These are phyloP conservation scores for Oscheius sp. DNA, from an alignment of 2,888 invertebrate species.

Conservation along the genomic window DNA sequence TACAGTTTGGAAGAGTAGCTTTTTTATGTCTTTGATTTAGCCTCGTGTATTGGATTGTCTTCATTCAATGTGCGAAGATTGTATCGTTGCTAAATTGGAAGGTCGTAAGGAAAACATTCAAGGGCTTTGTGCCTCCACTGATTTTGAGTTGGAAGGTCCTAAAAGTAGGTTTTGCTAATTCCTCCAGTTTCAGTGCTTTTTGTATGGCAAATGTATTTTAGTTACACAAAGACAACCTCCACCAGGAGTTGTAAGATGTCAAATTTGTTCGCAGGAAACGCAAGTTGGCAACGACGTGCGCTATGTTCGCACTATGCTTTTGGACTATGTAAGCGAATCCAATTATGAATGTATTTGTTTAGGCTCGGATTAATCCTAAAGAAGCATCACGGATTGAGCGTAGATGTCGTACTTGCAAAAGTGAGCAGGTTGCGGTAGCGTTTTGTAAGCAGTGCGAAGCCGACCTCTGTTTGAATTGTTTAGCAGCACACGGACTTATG, in stretches of 20 bases:
- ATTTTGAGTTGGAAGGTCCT: constrained; percentile 56
- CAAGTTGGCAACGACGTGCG: constrained; percentile 70
- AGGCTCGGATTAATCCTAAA: constrained; percentile 52
- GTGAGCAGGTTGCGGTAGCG: constrained; percentile 91
- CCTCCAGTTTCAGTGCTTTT: background rate
- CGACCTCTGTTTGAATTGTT: constrained; percentile 91
- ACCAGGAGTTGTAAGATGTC: constrained; percentile 73
- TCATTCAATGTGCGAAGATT: constrained; percentile 93
- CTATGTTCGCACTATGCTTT: constrained; percentile 82
- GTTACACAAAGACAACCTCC: constrained; percentile 60
- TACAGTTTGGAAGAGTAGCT: constrained; percentile 12
- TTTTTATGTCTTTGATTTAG: constrained; percentile 70
- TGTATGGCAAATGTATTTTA: background rate
- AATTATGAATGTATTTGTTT: background rate
- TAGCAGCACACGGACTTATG: constrained; percentile 95
- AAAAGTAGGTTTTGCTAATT: constrained; percentile 29
- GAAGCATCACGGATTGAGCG: constrained; percentile 74
- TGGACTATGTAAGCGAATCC: constrained; percentile 77
- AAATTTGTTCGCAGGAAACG: constrained; percentile 82
- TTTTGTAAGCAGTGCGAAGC: constrained; percentile 92
- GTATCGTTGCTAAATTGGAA: constrained; percentile 78
- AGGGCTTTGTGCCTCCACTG: constrained; percentile 34
- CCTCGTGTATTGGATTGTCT: constrained; percentile 91
- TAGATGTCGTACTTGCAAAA: constrained; percentile 91
- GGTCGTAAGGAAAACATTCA: constrained; percentile 48